Conservation (phyloP, 2,113 vertebrate species). For the Oophaga pumilio region DNA sequence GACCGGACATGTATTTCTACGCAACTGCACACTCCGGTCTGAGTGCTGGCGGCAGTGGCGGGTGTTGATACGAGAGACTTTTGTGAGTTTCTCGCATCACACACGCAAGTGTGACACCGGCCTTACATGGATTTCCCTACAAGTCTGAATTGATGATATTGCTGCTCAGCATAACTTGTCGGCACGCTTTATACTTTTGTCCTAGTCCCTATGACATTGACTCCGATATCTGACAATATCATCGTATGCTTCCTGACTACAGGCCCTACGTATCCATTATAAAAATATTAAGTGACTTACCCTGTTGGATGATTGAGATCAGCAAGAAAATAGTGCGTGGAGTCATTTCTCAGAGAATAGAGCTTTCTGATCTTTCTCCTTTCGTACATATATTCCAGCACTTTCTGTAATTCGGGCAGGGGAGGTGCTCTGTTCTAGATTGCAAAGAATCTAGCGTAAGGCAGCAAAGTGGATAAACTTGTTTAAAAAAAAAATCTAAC, state of each 20-base stretch:
- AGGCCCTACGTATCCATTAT: not conserved
- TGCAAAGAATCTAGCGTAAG: not conserved
- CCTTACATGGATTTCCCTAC: too few relatives aligned
- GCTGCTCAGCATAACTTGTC: too few relatives aligned
- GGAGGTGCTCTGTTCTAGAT: not conserved
- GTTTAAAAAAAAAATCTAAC: not conserved
- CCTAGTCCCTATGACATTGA: not conserved
- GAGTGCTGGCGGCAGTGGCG: too few relatives aligned
- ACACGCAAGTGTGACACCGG: too few relatives aligned
- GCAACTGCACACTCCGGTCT: too few relatives aligned
- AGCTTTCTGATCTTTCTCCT: not conserved
- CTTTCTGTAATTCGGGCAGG: not conserved
- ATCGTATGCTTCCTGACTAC: not conserved
- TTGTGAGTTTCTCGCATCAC: too few relatives aligned
- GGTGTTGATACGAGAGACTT: too few relatives aligned
- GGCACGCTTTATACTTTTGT: too few relatives aligned
- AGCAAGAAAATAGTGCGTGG: not conserved
- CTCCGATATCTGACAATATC: not conserved
- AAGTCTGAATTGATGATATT: too few relatives aligned
- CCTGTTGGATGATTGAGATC: not conserved
- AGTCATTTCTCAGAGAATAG: not conserved
- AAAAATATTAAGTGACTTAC: not conserved
- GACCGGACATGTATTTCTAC: too few relatives aligned
- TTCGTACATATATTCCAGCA: not conserved
- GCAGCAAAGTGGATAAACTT: not conserved